Base-by-base conservation (phyloP, 1,140 invertebrate species). In the Diorhabda elongata region DNA sequence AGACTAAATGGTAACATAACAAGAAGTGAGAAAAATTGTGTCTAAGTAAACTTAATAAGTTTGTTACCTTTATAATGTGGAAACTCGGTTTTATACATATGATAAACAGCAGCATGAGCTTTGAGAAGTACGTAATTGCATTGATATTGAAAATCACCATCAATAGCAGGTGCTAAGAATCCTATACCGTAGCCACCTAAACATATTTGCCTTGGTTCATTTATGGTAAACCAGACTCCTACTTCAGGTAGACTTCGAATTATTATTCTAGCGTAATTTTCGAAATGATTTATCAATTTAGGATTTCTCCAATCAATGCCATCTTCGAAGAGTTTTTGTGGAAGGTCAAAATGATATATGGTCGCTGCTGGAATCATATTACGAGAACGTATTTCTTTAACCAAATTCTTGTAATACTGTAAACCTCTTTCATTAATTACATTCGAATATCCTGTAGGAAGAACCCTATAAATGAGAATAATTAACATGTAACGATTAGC, bases 71-170 rank as follows among this genome's bases (percentile, higher is more conserved):
- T 71, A 58, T 83, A 78, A 4, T 71, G 59, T 7, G 62, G 7
- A 75, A 81, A 85, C 0, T 77, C 81, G 7, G 82, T 79, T 61
- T 84, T 81, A 66, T 85, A 85, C 44, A 84, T 71, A 70, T 84
- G 82, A 73, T 86, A 88, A 3, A 78, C 77, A 66, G 80, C 79
- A 59, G 84, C 84, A 71, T 86, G 84, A 5, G 84, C 80, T 68
- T 84, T 84, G 26, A 86, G 73, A 8, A 85, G 72, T 9, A 78
- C 84, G 68, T 86, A 81, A 70, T 82, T 84, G 71, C 84, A 85
- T 44, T 85, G 72, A 75, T 86, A 86, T 71, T 71, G 64, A 70
- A 82, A 84, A 85, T 42, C 83, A 83, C 8, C 85, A 84, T 2
- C 83, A 80, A 3, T 85, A 62, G 2, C 71, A 3, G 64, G 56